Base-by-base conservation (phyloP, 2,888 invertebrate genomes). In the Crocallis elinguaria region DNA sequence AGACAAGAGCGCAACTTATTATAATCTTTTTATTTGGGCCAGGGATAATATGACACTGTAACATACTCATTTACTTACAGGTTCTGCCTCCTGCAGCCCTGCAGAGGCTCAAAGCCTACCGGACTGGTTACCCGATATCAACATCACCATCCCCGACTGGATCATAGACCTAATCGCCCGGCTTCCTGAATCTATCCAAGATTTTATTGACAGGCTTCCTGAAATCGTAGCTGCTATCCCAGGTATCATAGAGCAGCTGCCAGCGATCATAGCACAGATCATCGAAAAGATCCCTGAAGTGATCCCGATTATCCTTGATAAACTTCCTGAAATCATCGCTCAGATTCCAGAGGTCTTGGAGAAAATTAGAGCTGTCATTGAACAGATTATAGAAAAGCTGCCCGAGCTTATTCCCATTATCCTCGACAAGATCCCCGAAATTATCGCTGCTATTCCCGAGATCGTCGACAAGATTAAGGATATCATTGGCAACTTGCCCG, bases 381-480 rank as follows among this genome's bases (percentile, higher is more conserved):
- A 17, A 1, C 13, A 23, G 12, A 38, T 53, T 12, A 42, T 48
- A 19, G 35, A 53, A n/a, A 35, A 12, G 23, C 7, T 50, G 12
- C 49, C 55, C 1, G 50, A 55, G 6, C 29, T 46, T 7, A 50
- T 43, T 5, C 45, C 53, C 14, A 14, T 33, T n/a, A 53, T 53
- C n/a, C 42, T 48, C 2, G 53, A 53, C 9, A 53, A 36, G 16
- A 42, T 50, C 7, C 33, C 41, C 1, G 36, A 27, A 0, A 32
- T 46, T 19, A 27, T 50, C n/a, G 42, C 13, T 6, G 46, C 41
- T 21, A 30, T 51, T 33, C 46, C 50, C 4, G 42, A 32, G 9
- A 13, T 53, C 17, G 27, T 41, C 5, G 37, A 48, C 0, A 54
- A n/a, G 14, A 35, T 49, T n/a, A 43, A 14, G 11, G 49, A 49